These are phyloP conservation scores for Heliothis peltigera DNA, from an alignment of 2,888 invertebrate genomes.

Conservation along the genomic window DNA sequence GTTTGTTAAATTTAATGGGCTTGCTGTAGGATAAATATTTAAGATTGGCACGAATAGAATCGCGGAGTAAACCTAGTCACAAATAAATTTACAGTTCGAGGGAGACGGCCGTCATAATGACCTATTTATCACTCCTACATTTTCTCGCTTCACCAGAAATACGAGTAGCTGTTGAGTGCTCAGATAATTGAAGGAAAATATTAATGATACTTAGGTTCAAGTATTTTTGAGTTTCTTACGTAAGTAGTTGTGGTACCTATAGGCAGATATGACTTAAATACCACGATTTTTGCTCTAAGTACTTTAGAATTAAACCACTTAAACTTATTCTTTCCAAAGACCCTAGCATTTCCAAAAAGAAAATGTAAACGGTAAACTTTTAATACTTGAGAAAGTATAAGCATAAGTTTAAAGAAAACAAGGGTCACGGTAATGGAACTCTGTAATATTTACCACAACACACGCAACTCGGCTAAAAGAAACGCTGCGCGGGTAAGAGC, in stretches of 20 bases:
- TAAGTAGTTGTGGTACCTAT: not conserved
- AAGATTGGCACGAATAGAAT: conserved; percentile 22
- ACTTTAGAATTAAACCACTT: too few relatives aligned
- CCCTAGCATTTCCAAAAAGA: not conserved
- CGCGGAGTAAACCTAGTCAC: conserved; percentile 14
- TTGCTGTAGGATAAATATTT: conserved; percentile 21
- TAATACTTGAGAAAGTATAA: conserved; percentile 8
- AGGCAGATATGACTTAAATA: too few relatives aligned
- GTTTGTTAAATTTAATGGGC: conserved; percentile 15
- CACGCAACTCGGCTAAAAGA: conserved; percentile 15
- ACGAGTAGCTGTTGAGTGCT: conserved; percentile 37
- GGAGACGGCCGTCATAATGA: conserved; percentile 35
- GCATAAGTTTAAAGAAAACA: conserved; percentile 12
- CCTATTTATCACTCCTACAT: conserved; percentile 40
- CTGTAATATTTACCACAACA: conserved; percentile 36
- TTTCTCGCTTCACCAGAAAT: conserved; percentile 34
- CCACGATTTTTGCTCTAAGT: too few relatives aligned
- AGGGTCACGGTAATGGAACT: conserved; percentile 9
- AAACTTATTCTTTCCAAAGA: not conserved
- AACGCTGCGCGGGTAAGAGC: conserved; percentile 11
- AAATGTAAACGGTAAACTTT: conserved; percentile 6
- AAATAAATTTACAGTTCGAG: conserved; percentile 36
- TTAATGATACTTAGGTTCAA: conserved; percentile 17
- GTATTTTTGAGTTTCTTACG: not conserved
- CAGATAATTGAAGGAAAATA: conserved; percentile 43